Conservation (phyloP, 2,113 vertebrate genomes). For the Sapajus apella region DNA sequence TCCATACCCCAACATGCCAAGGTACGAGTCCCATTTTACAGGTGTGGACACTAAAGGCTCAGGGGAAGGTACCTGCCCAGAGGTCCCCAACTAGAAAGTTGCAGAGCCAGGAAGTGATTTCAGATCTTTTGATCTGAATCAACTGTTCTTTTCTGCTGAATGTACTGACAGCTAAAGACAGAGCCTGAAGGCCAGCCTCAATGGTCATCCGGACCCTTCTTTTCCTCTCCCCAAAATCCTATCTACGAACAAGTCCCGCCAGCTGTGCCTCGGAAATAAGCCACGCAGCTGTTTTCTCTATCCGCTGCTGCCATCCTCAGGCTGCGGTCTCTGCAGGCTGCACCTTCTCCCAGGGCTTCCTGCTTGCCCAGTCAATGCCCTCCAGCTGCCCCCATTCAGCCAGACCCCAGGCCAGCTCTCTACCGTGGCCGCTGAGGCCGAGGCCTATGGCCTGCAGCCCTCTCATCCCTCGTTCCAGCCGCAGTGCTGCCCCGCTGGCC, state of each 20-base stretch:
- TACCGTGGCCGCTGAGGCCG: fast-evolving
- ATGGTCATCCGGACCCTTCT: too few species aligned
- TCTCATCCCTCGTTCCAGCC: too few species aligned
- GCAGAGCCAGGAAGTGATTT: not conserved
- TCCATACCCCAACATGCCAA: not conserved
- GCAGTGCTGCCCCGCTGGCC: not conserved
- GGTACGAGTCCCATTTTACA: not conserved
- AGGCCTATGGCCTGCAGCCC: not conserved
- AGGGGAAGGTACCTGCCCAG: not conserved
- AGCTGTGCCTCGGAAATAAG: not conserved
- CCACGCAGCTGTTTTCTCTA: not conserved
- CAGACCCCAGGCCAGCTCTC: not conserved
- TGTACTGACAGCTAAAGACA: not conserved
- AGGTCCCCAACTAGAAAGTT: not conserved
- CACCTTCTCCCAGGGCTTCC: not conserved
- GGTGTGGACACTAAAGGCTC: not conserved
- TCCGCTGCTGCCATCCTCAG: too few species aligned
- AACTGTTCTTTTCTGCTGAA: not conserved
- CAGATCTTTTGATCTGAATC: not conserved
- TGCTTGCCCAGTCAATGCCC: fast-evolving
- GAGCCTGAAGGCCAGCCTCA: not conserved
- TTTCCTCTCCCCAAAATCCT: not conserved
- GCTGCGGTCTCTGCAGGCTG: not conserved
- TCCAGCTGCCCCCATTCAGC: not conserved
- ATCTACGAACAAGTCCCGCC: not conserved